Conservation (phyloP, 2,797 vertebrate species). For the Gobionotothen gibberifrons region DNA sequence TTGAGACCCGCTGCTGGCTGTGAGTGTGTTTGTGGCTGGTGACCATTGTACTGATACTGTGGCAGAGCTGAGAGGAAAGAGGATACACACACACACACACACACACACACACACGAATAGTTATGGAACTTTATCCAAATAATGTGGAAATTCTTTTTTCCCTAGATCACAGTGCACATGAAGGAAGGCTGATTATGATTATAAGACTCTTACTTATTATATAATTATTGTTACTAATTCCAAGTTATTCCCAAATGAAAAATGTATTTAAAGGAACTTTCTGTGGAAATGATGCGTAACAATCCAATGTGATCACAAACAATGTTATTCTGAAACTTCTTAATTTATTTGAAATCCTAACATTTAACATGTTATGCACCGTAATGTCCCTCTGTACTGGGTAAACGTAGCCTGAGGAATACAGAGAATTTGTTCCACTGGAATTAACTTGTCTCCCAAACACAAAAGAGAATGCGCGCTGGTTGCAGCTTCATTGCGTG, state of each 20-base stretch:
- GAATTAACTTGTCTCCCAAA: slow-evolving; percentile 24
- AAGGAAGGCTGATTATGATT: neutral
- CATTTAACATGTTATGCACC: neutral
- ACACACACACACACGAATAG: slow-evolving; percentile 1
- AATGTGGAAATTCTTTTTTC: neutral
- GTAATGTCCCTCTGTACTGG: neutral
- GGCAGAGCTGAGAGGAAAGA: slow-evolving; percentile 11
- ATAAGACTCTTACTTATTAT: neutral
- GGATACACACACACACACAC: slow-evolving; percentile 17
- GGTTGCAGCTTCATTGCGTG: slow-evolving; percentile 5
- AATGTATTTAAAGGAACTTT: neutral
- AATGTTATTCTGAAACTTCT: neutral
- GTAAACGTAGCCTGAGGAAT: slow-evolving; percentile 5
- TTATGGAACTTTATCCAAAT: neutral
- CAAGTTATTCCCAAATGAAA: neutral
- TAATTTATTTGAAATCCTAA: neutral
- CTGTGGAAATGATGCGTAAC: neutral
- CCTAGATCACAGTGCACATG: neutral
- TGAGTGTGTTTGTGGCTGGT: slow-evolving; percentile 8
- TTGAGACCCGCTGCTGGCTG: slow-evolving; percentile 11
- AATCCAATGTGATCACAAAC: neutral
- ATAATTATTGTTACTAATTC: neutral
- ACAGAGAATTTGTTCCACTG: neutral
- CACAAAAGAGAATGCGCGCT: neutral
- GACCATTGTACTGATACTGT: slow-evolving; percentile 23